A percentile compares a stretch with the other conserved stretches of the same genome.
Conservation (phyloP, 2,888 invertebrate genomes). For the Lacanobia oleracea region DNA sequence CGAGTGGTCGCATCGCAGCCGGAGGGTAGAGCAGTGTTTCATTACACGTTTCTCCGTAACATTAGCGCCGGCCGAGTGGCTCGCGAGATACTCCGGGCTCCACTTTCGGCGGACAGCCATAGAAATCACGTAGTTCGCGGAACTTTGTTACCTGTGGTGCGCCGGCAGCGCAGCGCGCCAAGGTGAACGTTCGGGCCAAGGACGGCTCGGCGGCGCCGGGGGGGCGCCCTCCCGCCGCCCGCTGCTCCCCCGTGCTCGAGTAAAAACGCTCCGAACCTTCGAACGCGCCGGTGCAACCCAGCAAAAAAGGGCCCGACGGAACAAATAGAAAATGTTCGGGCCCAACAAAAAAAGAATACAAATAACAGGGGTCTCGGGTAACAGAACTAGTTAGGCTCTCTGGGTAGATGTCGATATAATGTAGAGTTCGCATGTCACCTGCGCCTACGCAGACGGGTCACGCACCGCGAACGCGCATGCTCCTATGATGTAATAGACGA, state of each 20-base stretch:
- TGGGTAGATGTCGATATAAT: constrained; percentile 80
- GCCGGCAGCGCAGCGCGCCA: constrained; percentile 87
- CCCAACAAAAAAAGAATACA: constrained; percentile 80
- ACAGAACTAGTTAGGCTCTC: constrained; percentile 83
- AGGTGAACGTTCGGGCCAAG: constrained; percentile 91
- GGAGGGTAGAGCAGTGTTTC: constrained; percentile 78
- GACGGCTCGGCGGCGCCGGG: constrained; percentile 86
- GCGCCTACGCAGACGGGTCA: constrained; percentile 86
- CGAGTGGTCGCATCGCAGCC: constrained; percentile 45
- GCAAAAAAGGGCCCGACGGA: constrained; percentile 89
- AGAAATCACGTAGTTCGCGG: constrained; percentile 90
- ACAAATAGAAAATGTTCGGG: constrained; percentile 88
- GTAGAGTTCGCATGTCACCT: constrained; percentile 85
- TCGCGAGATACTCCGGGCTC: constrained; percentile 80
- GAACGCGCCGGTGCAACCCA: constrained; percentile 84
- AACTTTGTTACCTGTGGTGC: constrained; percentile 90
- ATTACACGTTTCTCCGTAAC: constrained; percentile 83
- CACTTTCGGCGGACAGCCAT: constrained; percentile 88
- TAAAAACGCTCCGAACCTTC: constrained; percentile 88
- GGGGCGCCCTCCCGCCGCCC: constrained; percentile 72
- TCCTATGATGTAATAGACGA: constrained; percentile 85
- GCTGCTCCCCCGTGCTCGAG: constrained; percentile 76
- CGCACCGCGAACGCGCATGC: constrained; percentile 75
- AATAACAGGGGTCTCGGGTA: constrained; percentile 86
- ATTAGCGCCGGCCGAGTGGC: constrained; percentile 79